Conservation (phyloP, 2,113 vertebrate species). For the Amazona vittata region DNA sequence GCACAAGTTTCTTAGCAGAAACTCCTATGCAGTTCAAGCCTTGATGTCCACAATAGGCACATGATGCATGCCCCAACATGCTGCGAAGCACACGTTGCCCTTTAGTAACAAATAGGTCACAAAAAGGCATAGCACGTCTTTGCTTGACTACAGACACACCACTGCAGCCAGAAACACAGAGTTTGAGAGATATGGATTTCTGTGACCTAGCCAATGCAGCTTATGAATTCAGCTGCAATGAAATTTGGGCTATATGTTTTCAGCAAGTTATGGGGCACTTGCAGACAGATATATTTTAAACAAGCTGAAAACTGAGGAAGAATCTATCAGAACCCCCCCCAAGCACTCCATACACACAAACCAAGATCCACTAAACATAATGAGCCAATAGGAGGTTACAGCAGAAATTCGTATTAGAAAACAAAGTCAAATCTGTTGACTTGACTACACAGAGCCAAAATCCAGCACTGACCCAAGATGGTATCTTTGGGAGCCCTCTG, state of each 20-base stretch:
- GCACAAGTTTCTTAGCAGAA: neutral
- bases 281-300: neutral
- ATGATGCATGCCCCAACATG: neutral
- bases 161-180: neutral
- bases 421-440: neutral
- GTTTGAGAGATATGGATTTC: neutral
- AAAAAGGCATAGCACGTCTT: neutral
- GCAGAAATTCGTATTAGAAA: neutral
- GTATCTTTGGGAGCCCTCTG: neutral
- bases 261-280: neutral
- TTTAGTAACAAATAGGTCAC: neutral
- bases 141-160: neutral
- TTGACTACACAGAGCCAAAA: neutral
- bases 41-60: neutral
- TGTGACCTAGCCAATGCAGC: neutral
- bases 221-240: neutral
- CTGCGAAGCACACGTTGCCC: neutral
- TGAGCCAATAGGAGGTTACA: neutral
- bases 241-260: neutral
- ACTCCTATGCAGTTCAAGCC: neutral
- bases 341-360: neutral
- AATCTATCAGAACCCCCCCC: rapidly evolving
- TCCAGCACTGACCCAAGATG: rapidly evolving
- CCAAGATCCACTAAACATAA: neutral
- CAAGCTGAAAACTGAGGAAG: no score